Base-by-base conservation (phyloP, 2,113 vertebrate species). In the Eleginops maclovinus region DNA sequence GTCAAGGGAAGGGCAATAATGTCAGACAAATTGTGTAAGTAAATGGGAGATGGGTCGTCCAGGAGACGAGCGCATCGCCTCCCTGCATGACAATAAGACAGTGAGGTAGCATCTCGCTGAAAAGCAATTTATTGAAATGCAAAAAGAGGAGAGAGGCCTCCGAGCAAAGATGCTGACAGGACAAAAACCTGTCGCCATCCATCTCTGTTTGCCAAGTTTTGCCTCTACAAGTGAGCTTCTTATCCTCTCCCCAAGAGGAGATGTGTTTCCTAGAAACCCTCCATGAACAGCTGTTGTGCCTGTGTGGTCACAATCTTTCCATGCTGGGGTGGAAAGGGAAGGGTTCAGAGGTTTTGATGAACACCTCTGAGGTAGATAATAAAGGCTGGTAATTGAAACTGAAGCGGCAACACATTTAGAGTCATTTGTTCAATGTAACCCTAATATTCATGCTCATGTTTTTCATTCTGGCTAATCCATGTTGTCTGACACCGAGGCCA, bases 91-190 rank as follows among this genome's bases (percentile, higher is more conserved):
- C 85, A 92, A 92, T 91, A 90, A 91, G 89, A 88, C 88, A 78
- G 65, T 55, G 63, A 88, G 79, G 84, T 81, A 84, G 87, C 85
- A 87, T 88, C 81, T 83, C 1, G 21, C 84, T 88, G 71, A 81
- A 87, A 88, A 89, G 88, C 87, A 87, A 89, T 93, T 93, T 88
- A 92, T 89, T 93, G 87, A 92, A 94, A 93, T 89, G 87, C 85
- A 84, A 87, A 85, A 89, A 84, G 75, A 75, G 76, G 50, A 72
- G 59, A 77, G 67, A 85, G 77, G 64, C 77, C 75, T 88, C 77
- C 73, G 72, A 80, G 82, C 69, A 62, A 88, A 94, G 74, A 88
- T 92, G 93, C 93, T 94, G 94, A 94, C 88, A 72, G 80, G 88
- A 90, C 86, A 83, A 91, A 94, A 93, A 87, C 31, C 72, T 82